Percentiles rank a stretch among this genome's conserved stretches.
Conservation (phyloP, 2,113 vertebrate species). For the Phyllostomus discolor region DNA sequence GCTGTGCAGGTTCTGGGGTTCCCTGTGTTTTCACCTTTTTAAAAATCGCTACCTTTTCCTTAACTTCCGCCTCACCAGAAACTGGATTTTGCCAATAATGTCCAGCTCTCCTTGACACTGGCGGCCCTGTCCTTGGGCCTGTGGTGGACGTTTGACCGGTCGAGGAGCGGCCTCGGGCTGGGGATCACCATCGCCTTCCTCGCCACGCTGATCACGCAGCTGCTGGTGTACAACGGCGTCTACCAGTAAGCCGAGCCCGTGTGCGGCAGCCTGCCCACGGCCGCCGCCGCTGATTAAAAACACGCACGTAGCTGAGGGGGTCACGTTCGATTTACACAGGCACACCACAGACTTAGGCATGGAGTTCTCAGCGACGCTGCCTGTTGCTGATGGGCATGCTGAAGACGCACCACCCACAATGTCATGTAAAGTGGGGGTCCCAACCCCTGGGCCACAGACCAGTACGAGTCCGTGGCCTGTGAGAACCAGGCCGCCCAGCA, state of each 20-base stretch:
- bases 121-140: constrained; percentile 86
- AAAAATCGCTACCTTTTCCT: constrained; percentile 65
- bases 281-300: background rate
- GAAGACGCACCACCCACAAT: accelerated
- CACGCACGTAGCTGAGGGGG: accelerated
- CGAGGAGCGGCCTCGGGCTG: constrained; percentile 88
- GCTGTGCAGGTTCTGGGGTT: accelerated
- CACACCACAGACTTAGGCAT: accelerated
- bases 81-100: constrained; percentile 87
- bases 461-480: no score
- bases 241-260: constrained; percentile 83
- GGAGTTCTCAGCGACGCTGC: background rate
- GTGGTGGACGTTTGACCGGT: constrained; percentile 89
- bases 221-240: constrained; percentile 88
- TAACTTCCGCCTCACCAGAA: constrained; percentile 80
- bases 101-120: constrained; percentile 86
- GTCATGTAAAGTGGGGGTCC: no score
- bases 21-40: background rate
- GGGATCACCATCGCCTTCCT: constrained; percentile 87
- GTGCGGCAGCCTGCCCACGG: background rate
- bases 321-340: accelerated
- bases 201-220: constrained; percentile 86
- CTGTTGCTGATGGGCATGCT: accelerated
- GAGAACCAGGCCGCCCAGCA: no score
- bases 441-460: no score